These are phyloP conservation scores for Telmatherina bonti DNA, from an alignment of 2,797 vertebrate genomes.

Conservation along the genomic window DNA sequence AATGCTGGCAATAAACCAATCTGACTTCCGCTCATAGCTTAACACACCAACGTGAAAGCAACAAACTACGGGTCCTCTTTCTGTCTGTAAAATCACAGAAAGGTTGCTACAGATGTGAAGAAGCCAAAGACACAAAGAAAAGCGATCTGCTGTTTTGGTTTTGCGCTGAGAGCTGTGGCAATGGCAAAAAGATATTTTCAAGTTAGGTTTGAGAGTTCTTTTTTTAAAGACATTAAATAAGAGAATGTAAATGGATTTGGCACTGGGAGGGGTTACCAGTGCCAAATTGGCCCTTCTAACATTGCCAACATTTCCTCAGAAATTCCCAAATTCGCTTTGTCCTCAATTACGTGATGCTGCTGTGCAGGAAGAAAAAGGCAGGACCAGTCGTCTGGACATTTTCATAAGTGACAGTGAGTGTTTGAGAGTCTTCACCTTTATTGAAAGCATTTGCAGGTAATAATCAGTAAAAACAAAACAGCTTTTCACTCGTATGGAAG, in stretches of 20 bases:
- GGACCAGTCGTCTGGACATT: conserved; percentile 16
- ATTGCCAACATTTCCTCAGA: conserved; percentile 22
- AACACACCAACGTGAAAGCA: not conserved
- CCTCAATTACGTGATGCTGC: conserved; percentile 27
- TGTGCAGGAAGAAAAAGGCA: conserved; percentile 16
- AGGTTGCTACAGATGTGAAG: not conserved
- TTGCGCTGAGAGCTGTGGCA: not conserved
- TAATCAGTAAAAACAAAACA: conserved; percentile 34
- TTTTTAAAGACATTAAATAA: conserved; percentile 54
- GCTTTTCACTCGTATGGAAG: conserved; percentile 2
- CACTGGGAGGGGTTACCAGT: not conserved
- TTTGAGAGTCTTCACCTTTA: conserved; percentile 21
- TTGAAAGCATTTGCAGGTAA: conserved; percentile 9
- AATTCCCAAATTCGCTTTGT: conserved; percentile 31
- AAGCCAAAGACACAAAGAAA: not conserved
- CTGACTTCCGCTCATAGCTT: conserved; percentile 14
- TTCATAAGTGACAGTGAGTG: conserved; percentile 19
- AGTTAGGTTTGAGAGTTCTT: conserved; percentile 38
- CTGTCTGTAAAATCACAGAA: not conserved
- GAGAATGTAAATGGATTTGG: conserved; percentile 45
- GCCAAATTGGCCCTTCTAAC: conserved; percentile 35
- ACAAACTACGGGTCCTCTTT: not conserved
- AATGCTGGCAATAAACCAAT: conserved; percentile 43
- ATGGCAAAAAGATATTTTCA: conserved; percentile 30
- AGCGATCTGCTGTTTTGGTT: conserved; percentile 5